Evolutionary conservation across 2,888 invertebrate species (phyloP).

Genomic region (Microdon myrmicae): DNA sequence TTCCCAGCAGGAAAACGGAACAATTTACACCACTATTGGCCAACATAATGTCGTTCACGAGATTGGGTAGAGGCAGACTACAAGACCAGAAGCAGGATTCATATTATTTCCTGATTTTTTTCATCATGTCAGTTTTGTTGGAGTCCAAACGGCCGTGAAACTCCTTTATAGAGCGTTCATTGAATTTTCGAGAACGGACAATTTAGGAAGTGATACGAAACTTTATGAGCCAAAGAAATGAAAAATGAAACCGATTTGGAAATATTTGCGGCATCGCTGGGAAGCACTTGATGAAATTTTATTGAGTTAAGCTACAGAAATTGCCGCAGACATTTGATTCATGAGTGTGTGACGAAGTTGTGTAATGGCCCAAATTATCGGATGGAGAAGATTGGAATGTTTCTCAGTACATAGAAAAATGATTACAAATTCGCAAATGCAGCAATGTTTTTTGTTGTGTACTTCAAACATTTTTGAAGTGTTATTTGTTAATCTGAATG

Average conservation of each 20-base stretch:
- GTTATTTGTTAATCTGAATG: no score
- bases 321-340: background rate
- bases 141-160: background rate
- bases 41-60: slow-evolving; percentile 35
- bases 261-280: slow-evolving; percentile 32
- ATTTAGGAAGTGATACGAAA: slow-evolving; percentile 41
- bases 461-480: no score
- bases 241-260: slow-evolving; percentile 40
- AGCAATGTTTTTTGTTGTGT: no score
- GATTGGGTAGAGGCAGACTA: slow-evolving; percentile 12
- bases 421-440: no score
- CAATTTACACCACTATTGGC: slow-evolving; percentile 33
- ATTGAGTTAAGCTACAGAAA: slow-evolving; percentile 2
- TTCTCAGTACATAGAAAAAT: no score
- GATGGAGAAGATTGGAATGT: no score
- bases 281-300: background rate
- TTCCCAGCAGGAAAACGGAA: slow-evolving; percentile 28
- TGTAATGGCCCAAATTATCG: no score
- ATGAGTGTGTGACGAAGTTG: no score
- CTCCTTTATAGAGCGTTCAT: slow-evolving; percentile 21
- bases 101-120: slow-evolving; percentile 2
- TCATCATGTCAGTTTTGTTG: slow-evolving; percentile 9
- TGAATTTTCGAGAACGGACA: slow-evolving; percentile 36
- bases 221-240: slow-evolving; percentile 41
- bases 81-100: slow-evolving; percentile 4